These are phyloP conservation scores for Scolopax rusticola DNA, from an alignment of 2,797 vertebrate species.

Conservation along the genomic window DNA sequence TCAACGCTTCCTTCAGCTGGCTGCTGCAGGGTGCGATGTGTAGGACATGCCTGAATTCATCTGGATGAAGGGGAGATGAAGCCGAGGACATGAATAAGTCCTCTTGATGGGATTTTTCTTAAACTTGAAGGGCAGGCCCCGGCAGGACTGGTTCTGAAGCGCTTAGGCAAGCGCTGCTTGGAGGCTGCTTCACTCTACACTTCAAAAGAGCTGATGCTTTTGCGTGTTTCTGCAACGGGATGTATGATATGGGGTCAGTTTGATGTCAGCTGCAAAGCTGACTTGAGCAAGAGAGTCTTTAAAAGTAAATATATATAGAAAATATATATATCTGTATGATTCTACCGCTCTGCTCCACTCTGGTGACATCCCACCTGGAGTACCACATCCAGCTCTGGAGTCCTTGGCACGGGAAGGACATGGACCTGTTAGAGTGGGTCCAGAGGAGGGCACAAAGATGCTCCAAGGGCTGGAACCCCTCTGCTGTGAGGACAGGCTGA, in stretches of 20 bases:
- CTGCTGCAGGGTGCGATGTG: accelerated
- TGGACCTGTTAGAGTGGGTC: no score
- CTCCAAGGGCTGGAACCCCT: no score
- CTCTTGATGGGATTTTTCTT: background rate
- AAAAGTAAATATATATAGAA: background rate
- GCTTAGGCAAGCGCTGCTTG: accelerated
- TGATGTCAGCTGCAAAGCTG: background rate
- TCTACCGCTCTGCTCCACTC: no score
- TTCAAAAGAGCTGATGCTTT: background rate
- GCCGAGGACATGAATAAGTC: background rate
- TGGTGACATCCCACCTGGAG: no score
- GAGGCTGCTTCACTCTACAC: background rate
- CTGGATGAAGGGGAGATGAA: background rate
- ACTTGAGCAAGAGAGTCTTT: background rate
- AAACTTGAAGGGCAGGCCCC: background rate
- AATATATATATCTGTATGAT: no score
- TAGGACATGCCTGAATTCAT: background rate
- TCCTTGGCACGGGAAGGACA: no score
- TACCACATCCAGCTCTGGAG: no score
- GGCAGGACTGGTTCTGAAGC: background rate
- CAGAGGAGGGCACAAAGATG: no score
- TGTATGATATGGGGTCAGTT: background rate
- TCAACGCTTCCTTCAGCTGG: background rate
- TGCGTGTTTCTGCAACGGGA: background rate
- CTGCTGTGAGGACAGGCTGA: no score